phyloP scores from a whole-genome alignment of 2,888 invertebrate genomes.

The Hirtodrosophila cameraria region DNA sequence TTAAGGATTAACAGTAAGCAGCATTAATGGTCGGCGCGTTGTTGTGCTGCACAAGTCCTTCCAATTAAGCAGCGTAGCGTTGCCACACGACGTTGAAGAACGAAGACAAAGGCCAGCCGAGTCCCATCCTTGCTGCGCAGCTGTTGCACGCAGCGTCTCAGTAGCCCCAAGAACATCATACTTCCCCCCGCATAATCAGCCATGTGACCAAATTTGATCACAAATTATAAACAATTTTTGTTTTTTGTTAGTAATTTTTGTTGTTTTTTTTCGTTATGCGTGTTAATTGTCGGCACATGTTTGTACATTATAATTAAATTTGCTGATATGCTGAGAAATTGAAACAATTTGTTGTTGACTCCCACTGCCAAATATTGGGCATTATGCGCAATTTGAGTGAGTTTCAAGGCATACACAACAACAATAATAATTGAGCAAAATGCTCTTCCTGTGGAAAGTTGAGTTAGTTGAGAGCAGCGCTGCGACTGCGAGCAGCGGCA shows the following conservation, averaged over 20 bases:
- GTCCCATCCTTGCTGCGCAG: constrained; percentile 54
- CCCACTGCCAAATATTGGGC: constrained; percentile 23
- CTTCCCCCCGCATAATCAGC: background rate
- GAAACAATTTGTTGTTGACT: constrained; percentile 13
- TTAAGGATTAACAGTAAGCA: constrained; percentile 29
- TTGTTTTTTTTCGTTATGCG: background rate
- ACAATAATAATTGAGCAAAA: background rate
- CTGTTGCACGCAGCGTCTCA: constrained; percentile 58
- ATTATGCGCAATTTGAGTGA: constrained; percentile 46
- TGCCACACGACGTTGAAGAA: constrained; percentile 13
- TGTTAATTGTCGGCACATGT: constrained; percentile 7
- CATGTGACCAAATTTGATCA: constrained; percentile 17
- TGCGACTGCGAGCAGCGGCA: constrained; percentile 21
- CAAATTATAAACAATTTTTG: constrained; percentile 10
- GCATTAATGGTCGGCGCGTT: constrained; percentile 25
- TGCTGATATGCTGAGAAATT: constrained; percentile 10
- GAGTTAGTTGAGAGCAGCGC: constrained; percentile 49
- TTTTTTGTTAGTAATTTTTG: background rate
- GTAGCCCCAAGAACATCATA: background rate
- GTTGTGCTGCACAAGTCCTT: background rate
- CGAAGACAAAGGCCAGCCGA: constrained; percentile 9
- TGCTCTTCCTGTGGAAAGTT: constrained; percentile 41
- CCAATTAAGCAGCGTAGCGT: constrained; percentile 44
- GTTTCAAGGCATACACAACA: constrained; percentile 21
- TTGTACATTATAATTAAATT: constrained; percentile 47